phyloP scores from a whole-genome alignment of 2,797 vertebrate genomes.

The Hafferia zeledoni region DNA sequence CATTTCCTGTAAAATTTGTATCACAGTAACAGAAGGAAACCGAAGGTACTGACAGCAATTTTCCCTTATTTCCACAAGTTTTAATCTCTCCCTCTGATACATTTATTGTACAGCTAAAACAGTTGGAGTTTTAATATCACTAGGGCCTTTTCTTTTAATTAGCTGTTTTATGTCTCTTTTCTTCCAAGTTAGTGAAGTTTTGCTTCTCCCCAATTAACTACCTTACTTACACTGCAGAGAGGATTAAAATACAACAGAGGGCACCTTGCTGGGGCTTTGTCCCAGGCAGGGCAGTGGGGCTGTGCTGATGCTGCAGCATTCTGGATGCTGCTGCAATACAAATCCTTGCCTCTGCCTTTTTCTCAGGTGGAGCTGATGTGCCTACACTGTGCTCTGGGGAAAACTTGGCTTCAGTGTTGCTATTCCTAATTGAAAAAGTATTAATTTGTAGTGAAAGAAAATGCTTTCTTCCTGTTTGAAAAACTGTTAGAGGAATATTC shows the following conservation, averaged over 20 bases:
- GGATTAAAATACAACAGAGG: not conserved
- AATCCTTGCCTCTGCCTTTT: not conserved
- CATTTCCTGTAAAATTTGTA: not conserved
- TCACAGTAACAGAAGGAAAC: not conserved
- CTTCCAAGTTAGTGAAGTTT: not conserved
- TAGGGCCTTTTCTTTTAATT: not conserved
- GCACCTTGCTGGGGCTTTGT: not conserved
- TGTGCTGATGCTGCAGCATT: fast-evolving
- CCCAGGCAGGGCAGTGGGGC: not conserved
- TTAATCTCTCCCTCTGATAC: not conserved
- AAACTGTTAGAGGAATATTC: not conserved
- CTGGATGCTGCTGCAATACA: not conserved
- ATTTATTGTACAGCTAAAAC: not conserved
- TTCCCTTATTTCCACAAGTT: not conserved
- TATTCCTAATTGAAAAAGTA: not conserved
- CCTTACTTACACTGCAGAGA: not conserved
- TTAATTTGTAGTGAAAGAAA: not conserved
- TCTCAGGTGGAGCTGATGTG: not conserved
- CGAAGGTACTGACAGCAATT: not conserved
- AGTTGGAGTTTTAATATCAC: not conserved
- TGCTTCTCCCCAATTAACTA: not conserved
- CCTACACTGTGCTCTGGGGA: not conserved
- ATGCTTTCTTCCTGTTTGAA: not conserved
- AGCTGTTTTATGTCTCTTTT: not conserved
- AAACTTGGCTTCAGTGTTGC: not conserved